phyloP scores from a whole-genome alignment of 1,140 invertebrate species.

The Druon quercuslanigerum region DNA sequence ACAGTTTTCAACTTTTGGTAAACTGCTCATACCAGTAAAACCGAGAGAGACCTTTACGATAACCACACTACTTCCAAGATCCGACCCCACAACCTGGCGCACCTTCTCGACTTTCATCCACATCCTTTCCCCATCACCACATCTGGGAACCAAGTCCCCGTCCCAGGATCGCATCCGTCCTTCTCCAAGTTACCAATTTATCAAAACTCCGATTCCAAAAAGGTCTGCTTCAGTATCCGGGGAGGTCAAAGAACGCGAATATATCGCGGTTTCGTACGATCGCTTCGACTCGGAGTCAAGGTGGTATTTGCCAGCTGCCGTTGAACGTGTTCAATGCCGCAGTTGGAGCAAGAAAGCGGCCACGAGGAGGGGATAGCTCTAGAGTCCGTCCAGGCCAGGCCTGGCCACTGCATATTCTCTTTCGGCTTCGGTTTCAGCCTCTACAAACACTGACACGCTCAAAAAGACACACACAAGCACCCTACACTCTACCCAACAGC shows the following conservation, averaged over 20 bases:
- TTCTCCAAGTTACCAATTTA: constrained; percentile 7
- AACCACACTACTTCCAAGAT: constrained; percentile 22
- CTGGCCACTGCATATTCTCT: constrained; percentile 57
- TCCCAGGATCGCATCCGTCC: constrained; percentile 14
- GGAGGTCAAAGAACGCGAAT: constrained; percentile 71
- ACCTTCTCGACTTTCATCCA: constrained; percentile 27
- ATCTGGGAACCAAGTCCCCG: neutral
- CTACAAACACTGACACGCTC: constrained; percentile 47
- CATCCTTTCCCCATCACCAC: neutral
- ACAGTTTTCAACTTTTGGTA: neutral
- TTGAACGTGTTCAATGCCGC: constrained; percentile 74
- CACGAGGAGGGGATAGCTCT: constrained; percentile 55
- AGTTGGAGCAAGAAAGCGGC: constrained; percentile 68
- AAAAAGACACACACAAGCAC: neutral
- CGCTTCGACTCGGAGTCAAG: constrained; percentile 42
- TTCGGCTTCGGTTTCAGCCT: constrained; percentile 59
- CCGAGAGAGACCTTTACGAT: neutral
- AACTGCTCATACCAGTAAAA: neutral
- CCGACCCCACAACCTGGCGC: constrained; percentile 2
- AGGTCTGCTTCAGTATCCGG: constrained; percentile 33
- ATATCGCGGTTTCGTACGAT: constrained; percentile 38
- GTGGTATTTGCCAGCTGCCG: constrained; percentile 75
- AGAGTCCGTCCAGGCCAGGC: constrained; percentile 64
- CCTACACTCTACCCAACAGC: neutral
- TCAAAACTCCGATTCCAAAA: constrained; percentile 23